Percentiles rank a stretch among this genome's conserved stretches.
phyloP scores from a whole-genome alignment of 2,113 vertebrate genomes.

The Rhadina sibilatrix region DNA sequence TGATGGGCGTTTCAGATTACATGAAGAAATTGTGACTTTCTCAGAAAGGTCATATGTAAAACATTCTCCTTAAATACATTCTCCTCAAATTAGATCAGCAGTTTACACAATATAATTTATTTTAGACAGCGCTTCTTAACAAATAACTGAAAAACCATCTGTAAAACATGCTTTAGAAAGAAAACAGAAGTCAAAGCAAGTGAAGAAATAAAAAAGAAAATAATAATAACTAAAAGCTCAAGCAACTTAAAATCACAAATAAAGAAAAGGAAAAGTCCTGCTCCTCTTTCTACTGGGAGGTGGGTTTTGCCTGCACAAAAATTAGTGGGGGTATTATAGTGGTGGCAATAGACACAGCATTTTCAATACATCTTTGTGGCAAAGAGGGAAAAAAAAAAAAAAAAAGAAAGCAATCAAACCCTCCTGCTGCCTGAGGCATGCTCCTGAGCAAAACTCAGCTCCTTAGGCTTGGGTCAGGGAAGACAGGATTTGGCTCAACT shows the following conservation, averaged over 20 bases:
- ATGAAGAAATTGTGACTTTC: slow-evolving; percentile 41
- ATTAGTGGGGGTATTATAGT: background rate
- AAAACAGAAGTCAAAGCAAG: background rate
- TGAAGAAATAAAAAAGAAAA: background rate
- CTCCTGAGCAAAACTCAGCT: background rate
- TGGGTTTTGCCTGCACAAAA: background rate
- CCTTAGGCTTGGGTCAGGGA: background rate
- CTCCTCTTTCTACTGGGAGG: background rate
- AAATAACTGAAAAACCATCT: background rate
- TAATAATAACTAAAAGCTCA: background rate
- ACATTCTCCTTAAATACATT: slow-evolving; percentile 14
- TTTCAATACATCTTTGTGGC: background rate
- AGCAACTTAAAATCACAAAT: background rate
- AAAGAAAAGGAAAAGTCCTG: background rate
- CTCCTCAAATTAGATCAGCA: background rate
- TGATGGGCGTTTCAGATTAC: slow-evolving; percentile 40
- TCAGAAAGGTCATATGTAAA: slow-evolving; percentile 53
- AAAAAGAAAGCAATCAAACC: background rate
- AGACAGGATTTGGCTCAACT: slow-evolving; percentile 23
- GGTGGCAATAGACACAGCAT: background rate
- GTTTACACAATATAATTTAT: background rate
- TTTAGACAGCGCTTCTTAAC: background rate
- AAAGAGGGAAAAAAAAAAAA: background rate
- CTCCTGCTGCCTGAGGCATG: background rate
- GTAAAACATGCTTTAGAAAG: background rate